phyloP scores from a whole-genome alignment of 2,888 invertebrate genomes.

The Hypsopygia costalis region DNA sequence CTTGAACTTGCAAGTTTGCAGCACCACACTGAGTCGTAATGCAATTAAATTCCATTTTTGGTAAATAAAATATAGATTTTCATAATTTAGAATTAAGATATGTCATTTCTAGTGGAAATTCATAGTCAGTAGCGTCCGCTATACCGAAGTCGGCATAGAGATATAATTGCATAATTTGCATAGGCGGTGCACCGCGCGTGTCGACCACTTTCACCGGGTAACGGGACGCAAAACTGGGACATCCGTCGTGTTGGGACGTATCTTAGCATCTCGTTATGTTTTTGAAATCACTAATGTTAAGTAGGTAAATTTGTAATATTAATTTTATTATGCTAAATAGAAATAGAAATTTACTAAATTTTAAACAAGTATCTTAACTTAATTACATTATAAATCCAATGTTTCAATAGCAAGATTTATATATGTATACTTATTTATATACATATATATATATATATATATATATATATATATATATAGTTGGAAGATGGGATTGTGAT shows the following conservation, averaged over 20 bases:
- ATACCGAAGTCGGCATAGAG: conserved; percentile 14
- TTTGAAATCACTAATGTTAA: conserved; percentile 6
- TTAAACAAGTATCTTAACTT: too few species aligned
- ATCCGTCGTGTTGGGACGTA: conserved; percentile 34
- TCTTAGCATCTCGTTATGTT: conserved; percentile 8
- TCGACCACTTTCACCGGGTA: conserved; percentile 66
- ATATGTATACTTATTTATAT: too few species aligned
- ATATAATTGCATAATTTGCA: conserved; percentile 75
- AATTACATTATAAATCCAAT: too few species aligned
- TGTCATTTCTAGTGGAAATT: background rate
- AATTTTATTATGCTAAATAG: too few species aligned
- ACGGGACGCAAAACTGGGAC: conserved; percentile 69
- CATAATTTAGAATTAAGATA: background rate
- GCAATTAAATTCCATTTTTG: too few species aligned
- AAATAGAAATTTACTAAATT: too few species aligned
- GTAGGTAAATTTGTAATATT: background rate
- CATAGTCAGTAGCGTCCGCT: conserved; percentile 18
- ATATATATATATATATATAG: too few species aligned
- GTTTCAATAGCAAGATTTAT: too few species aligned
- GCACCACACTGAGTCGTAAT: too few species aligned
- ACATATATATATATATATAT: too few species aligned
- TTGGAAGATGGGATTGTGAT: too few species aligned
- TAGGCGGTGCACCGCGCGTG: conserved; percentile 55
- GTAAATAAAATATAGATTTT: conserved; percentile 6
- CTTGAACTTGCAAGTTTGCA: too few species aligned